Base-by-base conservation (phyloP, 2,888 invertebrate genomes). In the Pseudococcus longispinus region DNA sequence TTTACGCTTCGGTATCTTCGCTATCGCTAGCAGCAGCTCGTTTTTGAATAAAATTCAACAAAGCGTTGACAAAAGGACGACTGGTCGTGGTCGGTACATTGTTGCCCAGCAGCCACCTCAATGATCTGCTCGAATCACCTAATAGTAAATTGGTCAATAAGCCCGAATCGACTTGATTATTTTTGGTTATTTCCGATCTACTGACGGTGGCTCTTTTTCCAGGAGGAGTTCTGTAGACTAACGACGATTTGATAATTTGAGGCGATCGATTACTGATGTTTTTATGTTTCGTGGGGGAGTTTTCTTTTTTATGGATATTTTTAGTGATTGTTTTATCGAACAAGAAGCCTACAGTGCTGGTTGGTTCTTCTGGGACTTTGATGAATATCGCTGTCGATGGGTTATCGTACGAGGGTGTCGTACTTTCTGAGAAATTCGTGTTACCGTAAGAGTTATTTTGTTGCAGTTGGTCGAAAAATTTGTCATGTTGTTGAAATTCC, bases 171-270 rank as follows among this genome's bases (percentile, higher is more conserved):
- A 29, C n/a, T 32, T 86, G 80, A 20, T 86, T 80, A 23, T 26
- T 80, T 32, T 32, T 13, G 2, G 51, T 20, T 9, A 51, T 18
- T 46, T 86, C 86, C 3, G 44, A 29, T 55, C 86, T 70, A 55
- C 83, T 83, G 26, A 65, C 46, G 9, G 74, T 83, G 11, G 87
- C 87, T 29, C 87, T 13, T 84, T 87, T 87, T 1, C 87, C 87
- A 18, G 87, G 87, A 1, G 87, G 87, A 20, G 87, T 87, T 20
- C 87, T 83, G 44, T 87, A 87, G 4, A 87, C 83, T 18, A 87
- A 70, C 15, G 87, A 84, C 18, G 87, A 87, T 74, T 83, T 87
- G 13, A 87, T 20, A 29, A 86, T 51, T 32, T 86, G 86, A 46
- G 86, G 44, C 13, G 86, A 86, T n/a, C 80, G 46, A 9, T 86